These are phyloP conservation scores for Drosophila paranaensis DNA, from an alignment of 2,888 invertebrate species.

Conservation along the genomic window DNA sequence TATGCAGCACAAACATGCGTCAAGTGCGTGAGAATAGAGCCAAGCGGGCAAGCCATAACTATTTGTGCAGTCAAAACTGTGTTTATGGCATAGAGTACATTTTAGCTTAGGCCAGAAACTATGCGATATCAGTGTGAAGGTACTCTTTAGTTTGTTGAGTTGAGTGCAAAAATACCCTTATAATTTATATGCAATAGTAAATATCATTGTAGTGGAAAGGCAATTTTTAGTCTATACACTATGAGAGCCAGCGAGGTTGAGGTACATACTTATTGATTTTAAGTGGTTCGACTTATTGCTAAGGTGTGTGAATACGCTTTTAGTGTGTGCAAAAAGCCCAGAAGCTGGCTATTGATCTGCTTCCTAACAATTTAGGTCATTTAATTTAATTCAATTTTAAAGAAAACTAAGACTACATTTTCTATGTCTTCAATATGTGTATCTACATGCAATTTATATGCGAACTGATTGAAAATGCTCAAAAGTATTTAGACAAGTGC, in stretches of 20 bases:
- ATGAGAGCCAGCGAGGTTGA: not conserved
- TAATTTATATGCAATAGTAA: not conserved
- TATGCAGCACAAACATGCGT: conserved; percentile 38
- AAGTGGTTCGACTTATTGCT: not conserved
- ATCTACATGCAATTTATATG: too few species aligned
- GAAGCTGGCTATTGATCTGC: too few species aligned
- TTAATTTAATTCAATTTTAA: too few species aligned
- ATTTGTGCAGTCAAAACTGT: not conserved
- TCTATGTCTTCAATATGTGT: too few species aligned
- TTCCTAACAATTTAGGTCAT: too few species aligned
- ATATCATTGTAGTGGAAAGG: not conserved
- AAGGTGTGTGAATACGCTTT: not conserved
- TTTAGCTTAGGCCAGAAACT: too few species aligned
- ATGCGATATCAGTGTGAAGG: not conserved
- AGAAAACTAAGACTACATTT: too few species aligned
- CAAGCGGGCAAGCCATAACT: conserved; percentile 18
- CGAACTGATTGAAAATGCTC: too few species aligned
- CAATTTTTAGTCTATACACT: not conserved
- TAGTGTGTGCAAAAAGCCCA: too few species aligned
- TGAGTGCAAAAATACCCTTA: not conserved
- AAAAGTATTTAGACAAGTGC: too few species aligned
- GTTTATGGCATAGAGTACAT: not conserved
- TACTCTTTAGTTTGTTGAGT: not conserved
- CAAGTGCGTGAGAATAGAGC: conserved; percentile 63
- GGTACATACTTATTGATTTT: not conserved